Evolutionary conservation across 1,140 invertebrate species (phyloP).

Genomic region (Colletes gigas): DNA sequence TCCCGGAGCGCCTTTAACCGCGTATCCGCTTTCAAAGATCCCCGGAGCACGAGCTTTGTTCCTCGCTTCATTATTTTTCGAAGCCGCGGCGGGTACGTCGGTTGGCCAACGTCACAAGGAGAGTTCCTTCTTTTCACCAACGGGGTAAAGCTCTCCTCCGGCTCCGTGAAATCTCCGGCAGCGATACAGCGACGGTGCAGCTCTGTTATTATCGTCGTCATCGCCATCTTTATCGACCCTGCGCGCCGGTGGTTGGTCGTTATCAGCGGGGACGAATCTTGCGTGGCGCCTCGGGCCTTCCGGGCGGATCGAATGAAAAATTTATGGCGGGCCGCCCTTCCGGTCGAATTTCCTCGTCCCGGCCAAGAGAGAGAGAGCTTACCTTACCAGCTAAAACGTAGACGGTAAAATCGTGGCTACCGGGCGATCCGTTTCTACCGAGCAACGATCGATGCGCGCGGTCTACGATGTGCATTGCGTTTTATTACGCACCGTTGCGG

Average conservation of each 20-base stretch:
- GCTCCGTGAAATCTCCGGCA: not conserved
- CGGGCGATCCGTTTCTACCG: constrained; percentile 11
- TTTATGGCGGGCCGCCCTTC: constrained; percentile 51
- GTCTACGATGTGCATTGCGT: not conserved
- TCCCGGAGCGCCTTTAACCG: not conserved
- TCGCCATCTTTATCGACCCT: constrained; percentile 20
- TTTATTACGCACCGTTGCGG: not conserved
- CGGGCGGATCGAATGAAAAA: constrained; percentile 55
- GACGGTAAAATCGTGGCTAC: not conserved
- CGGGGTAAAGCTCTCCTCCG: too few species aligned
- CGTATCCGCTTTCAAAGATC: constrained; percentile 28
- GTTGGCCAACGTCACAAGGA: too few species aligned
- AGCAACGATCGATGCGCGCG: constrained; percentile 11
- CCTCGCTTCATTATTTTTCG: constrained; percentile 25
- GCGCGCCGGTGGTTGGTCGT: not conserved
- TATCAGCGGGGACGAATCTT: constrained; percentile 25
- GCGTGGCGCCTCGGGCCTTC: constrained; percentile 23
- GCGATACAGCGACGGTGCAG: not conserved
- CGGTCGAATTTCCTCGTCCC: constrained; percentile 29
- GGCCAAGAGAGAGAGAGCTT: too few species aligned
- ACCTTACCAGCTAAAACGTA: too few species aligned
- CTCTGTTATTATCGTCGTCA: constrained; percentile 34
- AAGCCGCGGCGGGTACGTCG: not conserved
- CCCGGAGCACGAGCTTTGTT: constrained; percentile 1
- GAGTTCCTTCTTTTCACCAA: too few species aligned